Conservation (phyloP, 2,888 invertebrate genomes). For the Cerceris ruficornis region DNA sequence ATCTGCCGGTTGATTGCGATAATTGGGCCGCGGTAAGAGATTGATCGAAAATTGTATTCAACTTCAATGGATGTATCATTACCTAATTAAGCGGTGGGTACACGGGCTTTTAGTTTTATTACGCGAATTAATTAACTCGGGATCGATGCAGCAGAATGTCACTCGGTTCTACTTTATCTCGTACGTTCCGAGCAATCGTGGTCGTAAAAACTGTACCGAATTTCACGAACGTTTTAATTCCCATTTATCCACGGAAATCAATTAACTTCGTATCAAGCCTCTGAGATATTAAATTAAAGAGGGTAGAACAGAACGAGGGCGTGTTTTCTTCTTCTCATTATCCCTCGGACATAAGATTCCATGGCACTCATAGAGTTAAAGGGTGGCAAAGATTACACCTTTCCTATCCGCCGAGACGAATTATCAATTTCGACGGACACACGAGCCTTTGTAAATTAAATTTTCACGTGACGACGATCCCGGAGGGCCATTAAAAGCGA, state of each 20-base stretch:
- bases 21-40: conserved; percentile 72
- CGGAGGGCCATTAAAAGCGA: conserved; percentile 73
- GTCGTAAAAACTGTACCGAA: too few relatives aligned
- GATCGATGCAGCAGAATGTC: conserved; percentile 11
- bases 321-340: conserved; percentile 5
- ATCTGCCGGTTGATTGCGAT: conserved; percentile 78
- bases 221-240: background rate
- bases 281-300: conserved; percentile 3
- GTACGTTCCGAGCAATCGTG: too few relatives aligned
- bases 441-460: conserved; percentile 59
- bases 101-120: conserved; percentile 36
- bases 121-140: conserved; percentile 57
- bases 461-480: conserved; percentile 67
- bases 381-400: conserved; percentile 40
- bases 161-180: background rate
- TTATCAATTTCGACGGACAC: conserved; percentile 52
- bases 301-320: conserved; percentile 3
- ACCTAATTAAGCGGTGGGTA: conserved; percentile 64
- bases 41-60: conserved; percentile 71
- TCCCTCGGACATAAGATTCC: conserved; percentile 4
- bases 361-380: conserved; percentile 18
- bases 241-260: conserved; percentile 3
- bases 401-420: conserved; percentile 50
- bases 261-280: conserved; percentile 14
- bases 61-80: conserved; percentile 62